Evolutionary conservation across 2,888 invertebrate genomes (phyloP), one percentile per base, ranked within the genome.

Genomic region (Ennomos erosarius): DNA sequence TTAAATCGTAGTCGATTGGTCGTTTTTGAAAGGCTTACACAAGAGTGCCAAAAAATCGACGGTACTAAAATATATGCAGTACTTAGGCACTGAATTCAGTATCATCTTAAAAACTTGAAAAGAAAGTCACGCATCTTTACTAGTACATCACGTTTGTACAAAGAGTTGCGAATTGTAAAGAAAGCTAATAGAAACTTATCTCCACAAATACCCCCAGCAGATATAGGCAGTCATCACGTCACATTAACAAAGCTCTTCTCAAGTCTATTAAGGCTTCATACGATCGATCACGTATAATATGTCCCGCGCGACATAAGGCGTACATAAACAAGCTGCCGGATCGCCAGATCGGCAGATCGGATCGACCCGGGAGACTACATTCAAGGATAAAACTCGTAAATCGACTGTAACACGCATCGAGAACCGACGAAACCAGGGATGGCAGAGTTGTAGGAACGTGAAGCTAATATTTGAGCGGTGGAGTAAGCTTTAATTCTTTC

Each of bases 331-430:
- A 72, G 62, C 58, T 59, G 33, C 26, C 26, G 26, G 0, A 26
- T 26, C 26, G 26, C 26, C 26, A 26, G 26, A 6, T 26, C 26
- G 26, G 26, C 4, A 6, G 26, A 26, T 26, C 44, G 56, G 59
- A 64, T 70, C 64, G 65, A 57, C 69, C 68, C 70, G 40, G 54
- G 55, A 58, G 67, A 66, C 71, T 75, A 76, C 75, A 77, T 77
- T 75, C 68, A 55, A 59, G 62, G 64, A 64, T 69, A 72, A 70
- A 66, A 64, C 62, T 71, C 62, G 79, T 82, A 82, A 80, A 80
- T 81, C 73, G 76, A 69, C 64, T 46, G 64, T 67, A 69, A 66
- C 68, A 64, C 69, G 63, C 68, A 66, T 26, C 64, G 52, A 44
- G 67, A 35, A 62, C 66, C 26, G 26, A 64, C 61, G 62, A 40